Evolutionary conservation across 2,113 vertebrate genomes (phyloP), one percentile per base, ranked within the genome.

Genomic region (Anthoscopus minutus): DNA sequence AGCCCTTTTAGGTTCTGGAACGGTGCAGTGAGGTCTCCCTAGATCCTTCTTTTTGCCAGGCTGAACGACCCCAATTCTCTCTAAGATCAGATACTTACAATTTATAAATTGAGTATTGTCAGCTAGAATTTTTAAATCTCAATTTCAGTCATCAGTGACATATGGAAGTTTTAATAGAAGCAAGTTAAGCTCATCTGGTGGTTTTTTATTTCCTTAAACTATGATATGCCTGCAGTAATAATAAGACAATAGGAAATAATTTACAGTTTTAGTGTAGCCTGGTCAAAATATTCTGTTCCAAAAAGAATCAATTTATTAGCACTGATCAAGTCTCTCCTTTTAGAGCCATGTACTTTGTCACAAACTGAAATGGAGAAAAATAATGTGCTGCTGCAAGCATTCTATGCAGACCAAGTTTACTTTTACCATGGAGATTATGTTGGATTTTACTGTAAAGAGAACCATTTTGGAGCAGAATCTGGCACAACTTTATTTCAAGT

Each of bases 331-430:
- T 85, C 6, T 92, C 47, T 82, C 40, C 45, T n/a, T 78, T 69
- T 77, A 98, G 98, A 97, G 40, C 98, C 98, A 5, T 98, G 98
- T 57, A 93, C 47, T 33, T 95, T 98, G 92, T 98, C 98, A 81
- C 77, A 70, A 69, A 66, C 17, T 50, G 96, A 97, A 81, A 98
- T 98, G 98, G 93, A 96, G 45, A 95, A 95, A 50, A 98, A 98
- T 53, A 97, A 98, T 20, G 84, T 98, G 73, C 61, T 89, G n/a
- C 86, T 98, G 65, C 97, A 97, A 91, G 95, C 92, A 58, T 83
- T 84, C 91, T 98, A 97, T 93, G 93, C 96, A 47, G 81, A 97
- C 16, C 96, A 97, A 78, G 79, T 95, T 44, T 73, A 96, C 77
- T 97, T 98, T 84, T 92, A 98, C n/a, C 98, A 98, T 3, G 97